Evolutionary conservation across 2,888 invertebrate species (phyloP).

Genomic region (Mesochorus sp.): DNA sequence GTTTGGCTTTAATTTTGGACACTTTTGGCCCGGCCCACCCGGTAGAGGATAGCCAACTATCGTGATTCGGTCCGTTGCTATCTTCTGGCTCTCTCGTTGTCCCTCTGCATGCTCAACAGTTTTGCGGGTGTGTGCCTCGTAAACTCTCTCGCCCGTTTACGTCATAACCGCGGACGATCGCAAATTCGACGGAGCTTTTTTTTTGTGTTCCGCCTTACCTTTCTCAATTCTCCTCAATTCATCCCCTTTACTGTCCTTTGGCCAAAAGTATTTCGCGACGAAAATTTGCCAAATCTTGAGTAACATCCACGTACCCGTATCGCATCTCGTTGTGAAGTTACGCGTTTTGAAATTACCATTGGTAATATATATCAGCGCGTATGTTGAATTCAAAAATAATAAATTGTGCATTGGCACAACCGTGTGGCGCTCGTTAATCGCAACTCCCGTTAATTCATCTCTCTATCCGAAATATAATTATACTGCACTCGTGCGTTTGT

Average conservation of each 20-base stretch:
- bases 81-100: conserved; percentile 59
- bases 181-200: conserved; percentile 21
- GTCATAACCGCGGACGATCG: conserved; percentile 43
- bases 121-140: conserved; percentile 50
- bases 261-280: conserved; percentile 6
- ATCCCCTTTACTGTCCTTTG: background rate
- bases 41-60: conserved; percentile 68
- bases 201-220: background rate
- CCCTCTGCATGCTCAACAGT: conserved; percentile 29
- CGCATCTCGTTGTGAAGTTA: conserved; percentile 7
- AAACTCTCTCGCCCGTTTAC: conserved; percentile 57
- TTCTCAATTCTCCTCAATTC: background rate
- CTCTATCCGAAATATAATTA: background rate
- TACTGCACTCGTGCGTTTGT: background rate
- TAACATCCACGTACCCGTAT: conserved; percentile 17
- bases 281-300: conserved; percentile 48
- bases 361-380: background rate
- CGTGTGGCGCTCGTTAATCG: conserved; percentile 23
- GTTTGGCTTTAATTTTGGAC: conserved; percentile 66
- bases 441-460: background rate
- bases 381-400: conserved; percentile 33
- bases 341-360: background rate
- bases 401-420: conserved; percentile 16
- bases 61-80: conserved; percentile 67
- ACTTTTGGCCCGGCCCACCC: conserved; percentile 67